Evolutionary conservation across 2,888 invertebrate genomes (phyloP), one percentile per base, ranked within the genome.

Genomic region (Drosophila mettleri): DNA sequence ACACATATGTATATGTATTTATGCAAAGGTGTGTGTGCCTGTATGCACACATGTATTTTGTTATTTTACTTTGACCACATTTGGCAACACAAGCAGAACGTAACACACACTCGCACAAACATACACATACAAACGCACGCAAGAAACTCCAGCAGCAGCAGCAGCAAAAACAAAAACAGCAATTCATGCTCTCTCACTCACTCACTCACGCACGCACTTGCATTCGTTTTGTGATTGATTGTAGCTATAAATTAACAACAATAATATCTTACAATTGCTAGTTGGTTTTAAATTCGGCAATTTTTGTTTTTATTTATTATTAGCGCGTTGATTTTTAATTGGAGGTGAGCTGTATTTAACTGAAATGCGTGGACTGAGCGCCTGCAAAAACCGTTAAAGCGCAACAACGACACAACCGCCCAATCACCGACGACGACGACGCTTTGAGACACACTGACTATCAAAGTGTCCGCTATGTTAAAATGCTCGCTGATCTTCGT

Each of bases 51-150:
- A 34, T 60, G 31, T 78, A 66, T 66, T 78, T 77, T 77, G 68
- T 83, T 76, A 69, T 86, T 81, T 79, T 71, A 69, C 85, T 83
- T 87, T 90, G 86, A 88, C 90, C 90, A 90, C 89, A 90, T 90
- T 90, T 90, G 90, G 90, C 79, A 83, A 83, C 86, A 83, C 84
- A 61, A 58, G 55, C 80, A 79, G 69, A 85, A 79, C 74, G 55
- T 62, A 72, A 74, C 78, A 75, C 55, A 74, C 53, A 49, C 74
- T 16, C 24, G 2, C 43, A 14, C 33, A n/a, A 14, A 72, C 33
- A 73, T 24, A 36, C 48, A 69, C 24, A 74, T 36, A 31, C 54
- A 65, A 64, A 39, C 55, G 58, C 52, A 67, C 71, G 54, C 72
- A 59, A 29, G 46, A 49, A 78, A 59, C 59, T 55, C 60, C 78